Evolutionary conservation across 2,113 vertebrate species (phyloP).

Genomic region (Oophaga pumilio): DNA sequence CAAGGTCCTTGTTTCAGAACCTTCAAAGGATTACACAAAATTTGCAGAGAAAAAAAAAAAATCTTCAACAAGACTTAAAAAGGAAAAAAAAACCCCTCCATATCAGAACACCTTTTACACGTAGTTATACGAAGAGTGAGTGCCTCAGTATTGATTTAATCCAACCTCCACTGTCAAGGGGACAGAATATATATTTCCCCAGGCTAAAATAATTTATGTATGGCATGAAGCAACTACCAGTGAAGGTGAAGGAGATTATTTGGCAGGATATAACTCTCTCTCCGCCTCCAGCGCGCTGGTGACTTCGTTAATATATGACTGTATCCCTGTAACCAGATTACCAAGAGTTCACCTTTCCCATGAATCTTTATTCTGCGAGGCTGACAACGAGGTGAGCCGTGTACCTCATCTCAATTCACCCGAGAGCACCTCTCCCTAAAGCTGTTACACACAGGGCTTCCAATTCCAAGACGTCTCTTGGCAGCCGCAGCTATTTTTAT

Average conservation of each 20-base stretch:
- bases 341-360: conserved; percentile 46
- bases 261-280: conserved; percentile 49
- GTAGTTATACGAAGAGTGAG: conserved; percentile 31
- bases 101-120: conserved; percentile 31
- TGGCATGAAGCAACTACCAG: conserved; percentile 41
- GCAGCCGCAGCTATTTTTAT: conserved; percentile 47
- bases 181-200: conserved; percentile 50
- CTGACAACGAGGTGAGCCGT: conserved; percentile 11
- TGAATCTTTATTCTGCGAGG: conserved; percentile 48
- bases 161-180: conserved; percentile 43
- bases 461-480: conserved; percentile 41
- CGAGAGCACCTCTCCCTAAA: conserved; percentile 36
- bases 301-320: conserved; percentile 52
- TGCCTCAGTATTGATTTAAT: conserved; percentile 52
- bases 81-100: neutral
- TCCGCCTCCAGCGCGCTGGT: conserved; percentile 28
- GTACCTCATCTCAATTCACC: conserved; percentile 12
- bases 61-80: conserved; percentile 34
- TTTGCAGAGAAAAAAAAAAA: neutral
- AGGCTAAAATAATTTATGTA: conserved; percentile 55
- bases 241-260: conserved; percentile 52
- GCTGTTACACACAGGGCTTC: conserved; percentile 32
- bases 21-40: neutral
- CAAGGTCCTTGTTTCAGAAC: neutral
- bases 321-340: conserved; percentile 49